Base-by-base conservation (phyloP, 2,888 invertebrate species). In the Lasius fuliginosus region DNA sequence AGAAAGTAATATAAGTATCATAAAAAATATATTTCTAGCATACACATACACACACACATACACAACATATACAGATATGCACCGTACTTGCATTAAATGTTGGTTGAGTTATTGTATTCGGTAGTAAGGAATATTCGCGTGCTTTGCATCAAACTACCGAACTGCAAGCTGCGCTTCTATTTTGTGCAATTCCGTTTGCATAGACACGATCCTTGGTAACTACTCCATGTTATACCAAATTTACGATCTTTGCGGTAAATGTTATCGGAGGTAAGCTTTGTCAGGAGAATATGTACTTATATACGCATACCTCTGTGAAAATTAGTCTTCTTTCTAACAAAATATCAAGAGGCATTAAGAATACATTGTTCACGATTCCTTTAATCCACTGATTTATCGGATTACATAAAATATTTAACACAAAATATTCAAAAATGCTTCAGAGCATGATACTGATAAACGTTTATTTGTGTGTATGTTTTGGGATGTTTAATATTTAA, bases 101-200 rank as follows among this genome's bases (percentile, higher is more conserved):
- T 85, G 82, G 69, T 83, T 84, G 88, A 90, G 83, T 86, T 89
- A 89, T 89, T 86, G 90, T 88, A 77, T 83, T 86, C 83, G 77
- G 81, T 79, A 53, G 88, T 87, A 87, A 89, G 86, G 76, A 86
- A 84, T 86, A 86, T 83, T 89, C 84, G 86, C 86, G 88, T 90
- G 86, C 83, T 89, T 87, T 82, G 82, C 90, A 90, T 90, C 90
- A 82, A 87, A 74, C 89, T 77, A 89, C 87, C 90, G 77, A 88
- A 90, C 83, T 89, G 85, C 87, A 89, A 89, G 87, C 89, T 89
- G 87, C 85, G 87, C 89, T 87, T 89, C 89, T 87, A 89, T 87
- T 90, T 87, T 86, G 36, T 84, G 89, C 90, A 89, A 90, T 89
- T 90, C 89, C 85, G 87, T 85, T 87, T 89, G 87, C 90, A 89